Conservation (phyloP, 2,113 vertebrate species). For the western clawed frog (Xenopus tropicalis) region UCB_Xtro_10.0 CM004451.2:10970001-10970500, state of each 20-base stretch:
- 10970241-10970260: slow-evolving; percentile 51
- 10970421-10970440: slow-evolving; percentile 44
- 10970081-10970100: slow-evolving; percentile 38
- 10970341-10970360: slow-evolving; percentile 51
- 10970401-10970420: slow-evolving; percentile 45
- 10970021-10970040: background rate
- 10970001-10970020: slow-evolving; percentile 49
- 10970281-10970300: slow-evolving; percentile 13
- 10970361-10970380: slow-evolving; percentile 48
- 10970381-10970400: slow-evolving; percentile 43
- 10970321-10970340: slow-evolving; percentile 57
- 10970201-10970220: slow-evolving; percentile 12
- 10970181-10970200: slow-evolving; percentile 52
- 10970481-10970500: slow-evolving; percentile 48
- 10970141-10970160: slow-evolving; percentile 55
- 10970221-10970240: slow-evolving; percentile 48
- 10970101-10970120: slow-evolving; percentile 48
- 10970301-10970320: slow-evolving; percentile 50
- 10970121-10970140: slow-evolving; percentile 50
- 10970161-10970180: slow-evolving; percentile 44
- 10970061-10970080: slow-evolving; percentile 46
- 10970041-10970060: background rate
- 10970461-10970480: slow-evolving; percentile 52
- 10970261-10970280: background rate
- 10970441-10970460: slow-evolving; percentile 48